A percentile compares a stretch with the other conserved stretches of the same genome.
phyloP scores from a whole-genome alignment of 2,888 invertebrate genomes.

The Linyphia triangularis region DNA sequence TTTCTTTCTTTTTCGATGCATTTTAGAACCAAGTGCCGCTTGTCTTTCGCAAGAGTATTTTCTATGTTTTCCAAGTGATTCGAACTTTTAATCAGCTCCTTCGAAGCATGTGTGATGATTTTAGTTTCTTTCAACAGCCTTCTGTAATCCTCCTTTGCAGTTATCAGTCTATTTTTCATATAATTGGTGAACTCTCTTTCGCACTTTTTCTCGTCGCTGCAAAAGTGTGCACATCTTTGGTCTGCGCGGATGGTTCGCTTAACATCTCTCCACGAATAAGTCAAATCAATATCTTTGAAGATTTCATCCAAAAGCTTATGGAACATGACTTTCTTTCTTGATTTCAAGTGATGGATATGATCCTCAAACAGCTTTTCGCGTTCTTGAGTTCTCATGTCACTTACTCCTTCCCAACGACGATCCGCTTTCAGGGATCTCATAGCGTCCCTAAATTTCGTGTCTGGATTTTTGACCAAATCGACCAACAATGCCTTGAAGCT shows the following conservation, averaged over 20 bases:
- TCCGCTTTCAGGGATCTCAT: slow-evolving; percentile 30
- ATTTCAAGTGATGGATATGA: background rate
- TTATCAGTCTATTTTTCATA: slow-evolving; percentile 92
- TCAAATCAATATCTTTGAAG: slow-evolving; percentile 20
- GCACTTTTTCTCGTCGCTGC: slow-evolving; percentile 90
- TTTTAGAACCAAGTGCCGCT: slow-evolving; percentile 89
- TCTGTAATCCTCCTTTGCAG: slow-evolving; percentile 93
- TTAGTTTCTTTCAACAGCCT: slow-evolving; percentile 96
- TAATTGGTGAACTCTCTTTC: slow-evolving; percentile 98
- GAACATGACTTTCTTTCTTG: slow-evolving; percentile 21
- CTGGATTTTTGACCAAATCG: slow-evolving; percentile 14
- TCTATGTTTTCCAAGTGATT: slow-evolving; percentile 83
- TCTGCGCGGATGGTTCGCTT: slow-evolving; percentile 91
- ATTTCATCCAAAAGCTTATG: slow-evolving; percentile 20
- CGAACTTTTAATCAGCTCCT: slow-evolving; percentile 5
- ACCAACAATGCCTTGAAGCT: slow-evolving; percentile 33
- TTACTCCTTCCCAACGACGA: slow-evolving; percentile 23
- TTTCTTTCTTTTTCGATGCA: slow-evolving; percentile 93
- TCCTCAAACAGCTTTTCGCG: slow-evolving; percentile 15
- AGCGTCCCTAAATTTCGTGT: slow-evolving; percentile 14
- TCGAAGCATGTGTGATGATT: slow-evolving; percentile 93
- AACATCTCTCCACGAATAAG: slow-evolving; percentile 27
- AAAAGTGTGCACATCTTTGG: slow-evolving; percentile 91
- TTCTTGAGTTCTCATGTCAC: background rate
- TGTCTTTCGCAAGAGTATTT: slow-evolving; percentile 67